Evolutionary conservation across 2,797 vertebrate genomes (phyloP), one percentile per base, ranked within the genome.

Genomic region (Antennarius maculatus): DNA sequence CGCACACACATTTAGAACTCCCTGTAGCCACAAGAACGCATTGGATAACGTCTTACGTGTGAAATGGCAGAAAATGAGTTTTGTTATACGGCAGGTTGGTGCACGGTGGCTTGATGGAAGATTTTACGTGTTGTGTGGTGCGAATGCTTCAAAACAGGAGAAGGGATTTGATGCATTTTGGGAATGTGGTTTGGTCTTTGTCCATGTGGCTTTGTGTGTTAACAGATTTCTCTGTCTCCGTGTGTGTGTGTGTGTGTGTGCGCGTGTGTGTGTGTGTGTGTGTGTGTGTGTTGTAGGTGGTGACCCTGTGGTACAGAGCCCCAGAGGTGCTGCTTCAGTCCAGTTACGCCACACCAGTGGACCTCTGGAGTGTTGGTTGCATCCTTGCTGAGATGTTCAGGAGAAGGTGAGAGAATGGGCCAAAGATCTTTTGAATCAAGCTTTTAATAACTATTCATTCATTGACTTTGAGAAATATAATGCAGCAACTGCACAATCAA

Each of bases 361-460:
- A 98, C 86, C 90, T 97, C 77, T 96, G 96, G 96, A 98, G 96
- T 0, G 95, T 95, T 0, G 96, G 96, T 76, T 97, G 96, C 87
- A 96, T 97, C 90, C 97, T 97, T 0, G 96, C 96, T 0, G 96
- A 98, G 90, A 97, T 97, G 96, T 97, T 96, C 87, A 91, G 92
- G 77, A 91, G 96, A 78, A 95, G 94, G 96, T 97, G 88, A 91
- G 96, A 46, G 17, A 11, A 37, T 11, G 10, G 37, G 10, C 9
- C 2, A 10, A 39, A 34, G 31, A 5, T 34, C 3, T 34, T 34
- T 10, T 9, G 37, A 39, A 1, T 34, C 5, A 39, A 39, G 7
- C 2, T 39, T 39, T 39, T 6, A 3, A 8, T 39, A 9, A 10
- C 10, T 8, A 4, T 31, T 31, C 31, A 34, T 34, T 34, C 31